Evolutionary conservation across 2,113 vertebrate genomes (phyloP), one percentile per base, ranked within the genome.

Genomic region (Lophotis ruficrista): DNA sequence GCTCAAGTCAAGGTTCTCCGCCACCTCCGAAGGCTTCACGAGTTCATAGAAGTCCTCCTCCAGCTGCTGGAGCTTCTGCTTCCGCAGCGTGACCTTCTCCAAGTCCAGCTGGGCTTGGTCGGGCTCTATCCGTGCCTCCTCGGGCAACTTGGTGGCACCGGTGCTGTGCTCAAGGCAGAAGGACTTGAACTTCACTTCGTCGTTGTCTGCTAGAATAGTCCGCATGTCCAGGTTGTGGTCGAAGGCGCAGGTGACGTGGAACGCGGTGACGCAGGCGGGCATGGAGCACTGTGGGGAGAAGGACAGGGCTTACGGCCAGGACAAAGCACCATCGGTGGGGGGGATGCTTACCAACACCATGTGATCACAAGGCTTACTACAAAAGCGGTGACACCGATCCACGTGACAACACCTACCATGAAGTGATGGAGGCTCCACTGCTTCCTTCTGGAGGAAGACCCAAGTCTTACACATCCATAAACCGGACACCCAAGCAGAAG

Each of bases 221-320:
- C 98, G 96, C 99, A 99, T 99, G 97, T 99, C 99, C 37, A 99
- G 98, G 96, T 98, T 98, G 71, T 98, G 99, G 97, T 99, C 99
- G 54, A 99, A 99, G 97, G 99, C 99, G 98, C 99, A 99, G 1
- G 99, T 99, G 98, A 99, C 99, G 18, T 99, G 99, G 98, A 99
- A 99, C 30, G 99, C 99, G 20, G 99, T 99, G 89, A 99, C 97
- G 5, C 99, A 99, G 97, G 99, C 98, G 53, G 99, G 98, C 99
- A 99, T 99, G 96, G 99, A 99, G 97, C 99, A 99, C 99, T 99
- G 97, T 0, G 10, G 88, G 66, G 86, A 81, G 10, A 77, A 66
- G 95, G 82, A 97, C 71, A 94, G n/a, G 78, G 54, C 56, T 89
- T 57, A 80, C 5, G 19, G 57, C 9, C n/a, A 9, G 45, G 70